Evolutionary conservation across 2,888 invertebrate species (phyloP), one percentile per base, ranked within the genome.

Genomic region (Asteroscopus sphinx): DNA sequence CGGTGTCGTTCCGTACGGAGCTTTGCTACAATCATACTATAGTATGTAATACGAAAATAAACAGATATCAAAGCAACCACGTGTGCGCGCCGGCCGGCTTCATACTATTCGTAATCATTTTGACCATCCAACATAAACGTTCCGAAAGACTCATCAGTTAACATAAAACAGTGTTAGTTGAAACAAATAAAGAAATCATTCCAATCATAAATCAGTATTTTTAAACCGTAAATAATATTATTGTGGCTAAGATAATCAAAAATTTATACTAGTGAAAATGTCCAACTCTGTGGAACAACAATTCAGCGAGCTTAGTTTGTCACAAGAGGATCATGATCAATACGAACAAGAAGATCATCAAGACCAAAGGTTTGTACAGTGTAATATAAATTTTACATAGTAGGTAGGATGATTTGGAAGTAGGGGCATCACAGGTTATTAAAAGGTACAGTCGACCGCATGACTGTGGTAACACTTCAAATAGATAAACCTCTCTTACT

Each of bases 281-380:
- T 87, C 91, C 68, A 93, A 90, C 79, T 92, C 91, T 68, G 90
- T 95, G 94, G 96, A 95, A 76, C 93, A 95, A 87, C 96, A 96
- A 86, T 96, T 96, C 91, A 95, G 96, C 87, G 96, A 96, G 82
- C 94, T 96, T 81, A 96, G 95, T 85, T 90, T 96, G 72, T 95
- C 96, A 66, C 96, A 96, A 86, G 96, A 96, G 86, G 96, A 96
- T 87, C 96, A 96, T 78, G 96, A 96, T 91, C 96, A 96, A 92
- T 96, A 96, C 88, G 96, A 96, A 88, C 96, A 95, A 66, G 96
- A 96, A 75, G 96, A 96, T 77, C 87, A 84, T 51, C 94, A 89
- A 75, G 95, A 95, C 77, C 95, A 92, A 82, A 95, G 95, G 96
- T 96, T 89, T 88, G 95, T 87, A 57, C 16, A 28, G 28, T 28